Conservation (phyloP, 2,888 invertebrate genomes). For the Spilosoma lubricipeda region DNA sequence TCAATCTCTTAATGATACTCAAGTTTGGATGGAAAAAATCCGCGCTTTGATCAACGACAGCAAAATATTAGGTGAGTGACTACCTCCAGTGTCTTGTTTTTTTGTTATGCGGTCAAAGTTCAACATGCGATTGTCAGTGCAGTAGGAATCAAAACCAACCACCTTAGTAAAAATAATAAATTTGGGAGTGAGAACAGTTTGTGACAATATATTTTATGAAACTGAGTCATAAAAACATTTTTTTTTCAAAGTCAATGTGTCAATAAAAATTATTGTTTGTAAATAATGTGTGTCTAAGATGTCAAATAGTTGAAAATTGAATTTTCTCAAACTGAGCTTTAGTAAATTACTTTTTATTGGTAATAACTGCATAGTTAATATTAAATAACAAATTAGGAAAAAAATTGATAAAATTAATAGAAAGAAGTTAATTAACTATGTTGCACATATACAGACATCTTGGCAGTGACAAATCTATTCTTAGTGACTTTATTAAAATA, state of each 20-base stretch:
- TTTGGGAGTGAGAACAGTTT: neutral
- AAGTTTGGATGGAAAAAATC: conserved; percentile 90
- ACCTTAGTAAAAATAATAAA: neutral
- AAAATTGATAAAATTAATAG: neutral
- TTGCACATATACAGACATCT: neutral
- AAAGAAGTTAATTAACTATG: neutral
- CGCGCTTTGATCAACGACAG: conserved; percentile 80
- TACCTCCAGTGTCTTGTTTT: conserved; percentile 52
- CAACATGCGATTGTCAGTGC: conserved; percentile 15
- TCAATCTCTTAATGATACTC: conserved; percentile 87
- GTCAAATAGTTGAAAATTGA: neutral
- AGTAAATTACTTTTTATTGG: neutral
- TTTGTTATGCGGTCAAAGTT: conserved; percentile 30
- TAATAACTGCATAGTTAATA: neutral
- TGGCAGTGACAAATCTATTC: neutral
- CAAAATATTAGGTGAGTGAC: conserved; percentile 71
- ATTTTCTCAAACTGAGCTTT: neutral
- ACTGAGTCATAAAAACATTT: neutral
- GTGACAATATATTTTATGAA: neutral
- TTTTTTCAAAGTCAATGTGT: neutral
- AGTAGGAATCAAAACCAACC: neutral
- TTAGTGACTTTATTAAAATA: neutral
- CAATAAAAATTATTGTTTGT: neutral
- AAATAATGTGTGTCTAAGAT: neutral
- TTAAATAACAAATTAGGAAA: neutral